Conservation (phyloP, 2,113 vertebrate genomes). For the Esox niger region DNA sequence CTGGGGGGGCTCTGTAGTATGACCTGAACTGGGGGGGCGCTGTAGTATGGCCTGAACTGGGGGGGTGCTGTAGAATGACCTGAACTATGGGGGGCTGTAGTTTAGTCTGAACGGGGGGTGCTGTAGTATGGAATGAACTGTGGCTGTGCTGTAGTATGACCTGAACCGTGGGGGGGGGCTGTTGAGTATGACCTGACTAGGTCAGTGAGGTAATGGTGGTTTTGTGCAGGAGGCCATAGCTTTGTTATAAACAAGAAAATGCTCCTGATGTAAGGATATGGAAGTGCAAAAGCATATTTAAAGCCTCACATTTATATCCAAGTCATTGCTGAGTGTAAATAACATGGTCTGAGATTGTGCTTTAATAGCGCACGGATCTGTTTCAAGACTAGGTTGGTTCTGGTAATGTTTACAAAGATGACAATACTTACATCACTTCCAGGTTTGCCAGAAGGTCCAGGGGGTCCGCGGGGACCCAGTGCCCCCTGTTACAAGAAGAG, state of each 20-base stretch:
- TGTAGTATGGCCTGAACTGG: no score
- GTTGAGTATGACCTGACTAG: background rate
- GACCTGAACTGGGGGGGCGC: no score
- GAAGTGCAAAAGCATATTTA: background rate
- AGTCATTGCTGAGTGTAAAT: background rate
- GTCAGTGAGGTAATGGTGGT: background rate
- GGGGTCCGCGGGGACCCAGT: constrained; percentile 89
- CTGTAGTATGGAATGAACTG: no score
- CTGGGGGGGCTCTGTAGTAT: no score
- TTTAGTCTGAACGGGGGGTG: no score
- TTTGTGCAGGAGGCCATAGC: background rate
- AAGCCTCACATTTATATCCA: background rate
- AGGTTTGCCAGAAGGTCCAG: constrained; percentile 88
- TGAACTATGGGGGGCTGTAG: no score
- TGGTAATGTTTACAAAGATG: background rate
- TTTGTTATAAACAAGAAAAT: background rate
- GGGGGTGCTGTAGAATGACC: no score
- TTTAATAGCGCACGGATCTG: background rate
- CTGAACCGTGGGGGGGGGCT: no score
- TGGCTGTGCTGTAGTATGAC: no score
- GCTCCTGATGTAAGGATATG: background rate
- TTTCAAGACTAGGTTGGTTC: background rate
- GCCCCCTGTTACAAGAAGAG: constrained; percentile 73
- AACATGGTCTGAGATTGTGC: no score
- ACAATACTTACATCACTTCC: constrained; percentile 87